A percentile compares a stretch with the other conserved stretches of the same genome.
These are phyloP conservation scores for Esox niger DNA, from an alignment of 2,113 vertebrate species.

Conservation along the genomic window DNA sequence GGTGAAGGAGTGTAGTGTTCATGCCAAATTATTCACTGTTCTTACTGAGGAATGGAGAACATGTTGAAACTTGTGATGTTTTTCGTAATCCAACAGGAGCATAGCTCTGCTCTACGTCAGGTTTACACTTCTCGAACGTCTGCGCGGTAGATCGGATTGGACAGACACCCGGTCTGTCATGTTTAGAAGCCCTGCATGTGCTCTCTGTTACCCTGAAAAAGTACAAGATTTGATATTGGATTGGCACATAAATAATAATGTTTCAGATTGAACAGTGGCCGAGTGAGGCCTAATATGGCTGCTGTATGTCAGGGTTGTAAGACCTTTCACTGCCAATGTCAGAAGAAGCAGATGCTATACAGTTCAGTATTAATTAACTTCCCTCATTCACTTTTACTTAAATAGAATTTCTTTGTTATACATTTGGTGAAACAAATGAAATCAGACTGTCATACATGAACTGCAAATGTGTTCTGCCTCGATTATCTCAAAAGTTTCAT, in stretches of 20 bases:
- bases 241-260: not conserved
- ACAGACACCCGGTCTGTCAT: slow-evolving; percentile 43
- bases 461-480: not conserved
- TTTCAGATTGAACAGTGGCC: not conserved
- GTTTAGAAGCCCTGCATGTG: slow-evolving; percentile 35
- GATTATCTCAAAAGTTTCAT: slow-evolving; percentile 8
- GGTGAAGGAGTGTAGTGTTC: slow-evolving; percentile 13
- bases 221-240: not conserved
- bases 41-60: slow-evolving; percentile 52
- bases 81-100: slow-evolving; percentile 51
- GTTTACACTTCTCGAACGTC: slow-evolving; percentile 49
- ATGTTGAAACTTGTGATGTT: slow-evolving; percentile 66
- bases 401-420: no score
- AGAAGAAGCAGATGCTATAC: no score
- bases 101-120: slow-evolving; percentile 53
- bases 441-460: not conserved
- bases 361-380: no score
- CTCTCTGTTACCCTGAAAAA: not conserved
- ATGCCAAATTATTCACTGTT: slow-evolving; percentile 35
- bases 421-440: no score
- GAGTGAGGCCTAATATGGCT: not conserved
- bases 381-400: no score
- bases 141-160: slow-evolving; percentile 33
- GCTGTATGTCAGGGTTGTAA: not conserved
- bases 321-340: not conserved